Conservation (phyloP, 1,140 invertebrate genomes). For the Chironomus striatipennis region DNA sequence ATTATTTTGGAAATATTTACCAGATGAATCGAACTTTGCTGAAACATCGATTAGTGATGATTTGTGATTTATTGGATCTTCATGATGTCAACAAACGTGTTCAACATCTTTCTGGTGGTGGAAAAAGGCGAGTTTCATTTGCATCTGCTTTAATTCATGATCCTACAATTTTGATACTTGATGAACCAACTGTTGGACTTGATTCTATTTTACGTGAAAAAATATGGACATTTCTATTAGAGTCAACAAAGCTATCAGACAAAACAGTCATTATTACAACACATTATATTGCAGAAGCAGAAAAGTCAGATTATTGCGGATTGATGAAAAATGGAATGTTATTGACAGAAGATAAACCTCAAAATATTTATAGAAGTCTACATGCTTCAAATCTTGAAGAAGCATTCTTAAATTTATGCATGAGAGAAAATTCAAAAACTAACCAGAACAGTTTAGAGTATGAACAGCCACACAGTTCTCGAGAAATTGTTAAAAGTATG, state of each 20-base stretch:
- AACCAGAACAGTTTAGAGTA: too few species aligned
- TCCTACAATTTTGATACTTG: slow-evolving; percentile 72
- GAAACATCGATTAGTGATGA: slow-evolving; percentile 50
- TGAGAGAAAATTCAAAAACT: slow-evolving; percentile 39
- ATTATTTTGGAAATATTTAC: slow-evolving; percentile 76
- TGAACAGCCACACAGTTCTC: too few species aligned
- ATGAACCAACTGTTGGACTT: slow-evolving; percentile 81
- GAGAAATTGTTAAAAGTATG: too few species aligned
- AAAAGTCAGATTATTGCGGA: slow-evolving; percentile 68
- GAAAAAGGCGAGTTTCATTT: slow-evolving; percentile 73
- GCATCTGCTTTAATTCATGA: slow-evolving; percentile 71
- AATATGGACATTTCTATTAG: slow-evolving; percentile 77
- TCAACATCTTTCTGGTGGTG: slow-evolving; percentile 66
- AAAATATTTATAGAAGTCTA: slow-evolving; percentile 46
- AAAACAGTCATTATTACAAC: slow-evolving; percentile 75
- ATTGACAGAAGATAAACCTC: slow-evolving; percentile 69
- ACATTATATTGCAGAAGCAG: slow-evolving; percentile 83
- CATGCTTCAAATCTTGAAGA: slow-evolving; percentile 55
- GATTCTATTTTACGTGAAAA: slow-evolving; percentile 74
- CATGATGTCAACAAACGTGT: slow-evolving; percentile 48
- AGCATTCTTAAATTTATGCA: slow-evolving; percentile 55
- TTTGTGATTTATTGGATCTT: slow-evolving; percentile 58
- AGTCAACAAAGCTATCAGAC: slow-evolving; percentile 51
- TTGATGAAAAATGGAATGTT: slow-evolving; percentile 71
- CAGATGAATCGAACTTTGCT: slow-evolving; percentile 56